A percentile compares a stretch with the other conserved stretches of the same genome.
Conservation (phyloP, 2,113 vertebrate genomes). For the Caloenas nicobarica region DNA sequence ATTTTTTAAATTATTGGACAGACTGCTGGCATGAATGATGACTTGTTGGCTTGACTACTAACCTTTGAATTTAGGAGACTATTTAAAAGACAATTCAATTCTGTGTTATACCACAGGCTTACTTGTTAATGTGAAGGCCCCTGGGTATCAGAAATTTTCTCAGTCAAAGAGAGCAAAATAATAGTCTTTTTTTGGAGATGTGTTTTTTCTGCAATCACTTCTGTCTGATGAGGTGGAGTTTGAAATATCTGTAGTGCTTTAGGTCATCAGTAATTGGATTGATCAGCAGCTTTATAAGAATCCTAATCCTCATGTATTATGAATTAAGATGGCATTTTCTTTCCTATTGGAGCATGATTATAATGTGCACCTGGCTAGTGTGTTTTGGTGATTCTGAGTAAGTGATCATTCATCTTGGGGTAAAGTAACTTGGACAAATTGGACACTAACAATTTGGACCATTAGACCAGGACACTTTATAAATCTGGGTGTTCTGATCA, state of each 20-base stretch:
- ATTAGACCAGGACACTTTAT: not conserved
- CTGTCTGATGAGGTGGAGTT: not conserved
- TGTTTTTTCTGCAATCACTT: not conserved
- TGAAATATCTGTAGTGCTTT: not conserved
- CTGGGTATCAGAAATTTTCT: not conserved
- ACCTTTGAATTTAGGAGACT: not conserved
- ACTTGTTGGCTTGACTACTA: fast-evolving
- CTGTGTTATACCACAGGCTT: not conserved
- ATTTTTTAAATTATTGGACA: not conserved
- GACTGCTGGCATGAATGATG: not conserved
- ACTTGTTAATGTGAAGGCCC: not conserved
- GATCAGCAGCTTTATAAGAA: not conserved
- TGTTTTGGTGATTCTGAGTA: not conserved
- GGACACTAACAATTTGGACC: not conserved
- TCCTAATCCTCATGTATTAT: not conserved
- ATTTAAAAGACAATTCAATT: not conserved
- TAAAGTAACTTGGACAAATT: not conserved
- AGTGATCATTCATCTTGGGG: not conserved
- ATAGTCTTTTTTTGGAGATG: not conserved
- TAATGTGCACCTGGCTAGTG: not conserved
- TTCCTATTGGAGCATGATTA: not conserved
- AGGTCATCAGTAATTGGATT: not conserved
- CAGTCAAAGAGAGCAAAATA: not conserved
- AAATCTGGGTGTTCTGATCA: not conserved
- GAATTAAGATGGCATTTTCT: not conserved